Base-by-base conservation (phyloP, 2,888 invertebrate species). In the Eurytoma californica region DNA sequence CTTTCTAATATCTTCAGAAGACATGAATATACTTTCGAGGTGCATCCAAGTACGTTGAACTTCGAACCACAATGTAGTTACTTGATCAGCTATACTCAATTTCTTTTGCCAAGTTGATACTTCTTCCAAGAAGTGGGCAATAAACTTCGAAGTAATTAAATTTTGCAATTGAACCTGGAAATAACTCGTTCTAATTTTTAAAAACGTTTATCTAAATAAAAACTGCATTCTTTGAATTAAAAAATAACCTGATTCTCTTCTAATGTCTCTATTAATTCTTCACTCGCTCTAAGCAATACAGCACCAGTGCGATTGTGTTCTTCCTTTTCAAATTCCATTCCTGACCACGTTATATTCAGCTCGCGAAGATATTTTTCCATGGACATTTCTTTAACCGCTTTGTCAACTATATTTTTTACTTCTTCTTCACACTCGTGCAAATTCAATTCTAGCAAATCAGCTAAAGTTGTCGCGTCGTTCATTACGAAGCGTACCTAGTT, bases 31-130 rank as follows among this genome's bases (percentile, higher is more conserved):
- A 86, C 97, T 97, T 91, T 98, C 98, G 81, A 98, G 93, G 91
- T 98, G 97, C 86, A 96, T 96, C 98, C 98, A 98, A 30, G 98
- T 98, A 77, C 98, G 92, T 91, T 98, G 98, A 39, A 98, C 98
- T 91, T 98, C 98, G 91, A 98, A 97, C 97, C 97, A 97, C 7
- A 96, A 92, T 0, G 95, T 95, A 72, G 97, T 96, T 12, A 96
- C 98, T 92, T 97, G 97, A 91, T 98, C 98, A 53, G 98, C 98
- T 83, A 96, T 94, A 81, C 96, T 96, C 20, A 98, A 91, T 87
- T 97, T 97, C 86, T 95, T 95, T 90, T 98, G 98, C 98, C 98
- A 98, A 67, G 93, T 91, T 0, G 98, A 97, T 0, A 98, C 98
- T 91, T 98, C 98, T 89, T 96, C 96, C 86, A 98, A 91, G 91